Evolutionary conservation across 1,140 invertebrate genomes (phyloP), one percentile per base, ranked within the genome.

Genomic region (Bicyclus anynana): DNA sequence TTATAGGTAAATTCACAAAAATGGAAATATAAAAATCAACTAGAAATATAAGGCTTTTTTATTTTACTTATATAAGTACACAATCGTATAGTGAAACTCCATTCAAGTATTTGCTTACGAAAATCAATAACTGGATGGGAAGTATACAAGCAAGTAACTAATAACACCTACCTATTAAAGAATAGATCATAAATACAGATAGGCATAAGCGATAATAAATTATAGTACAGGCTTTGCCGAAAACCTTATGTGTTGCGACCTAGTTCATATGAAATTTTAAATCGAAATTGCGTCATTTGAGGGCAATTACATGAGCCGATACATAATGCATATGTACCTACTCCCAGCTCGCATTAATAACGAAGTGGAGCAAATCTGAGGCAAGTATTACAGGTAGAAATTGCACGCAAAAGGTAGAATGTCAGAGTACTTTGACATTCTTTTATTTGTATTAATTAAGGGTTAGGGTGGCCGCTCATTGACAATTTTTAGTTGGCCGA

Each of bases 221-320:
- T 13, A 42, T 49, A 50, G n/a, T 33, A 33, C 18, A 40, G 18
- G 40, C 29, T n/a, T n/a, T n/a, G 27, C 53, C 47, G 29, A 55
- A 60, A 55, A 46, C 53, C 47, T 61, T 55, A 17, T 55, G 14
- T 37, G 27, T 29, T 50, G 48, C 53, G 59, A 55, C 59, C 59
- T 16, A 61, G 37, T 55, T 61, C 35, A 12, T 55, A 55, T 42
- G 48, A 61, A 61, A 54, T 44, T 51, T 61, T 55, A 61, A 61
- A 61, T 61, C 35, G 38, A 9, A 54, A 61, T 61, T 61, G 59
- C 59, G 38, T 51, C 53, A 61, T 51, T 51, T 20, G 49, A 55
- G 29, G 46, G 58, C 48, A 61, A 51, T 61, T 55, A 55, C 29
- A 61, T 37, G 26, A 51, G 33, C 23, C 26, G 38, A 61, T 61